Evolutionary conservation across 2,888 invertebrate species (phyloP).

Genomic region (Drosophila pseudotakahashii): DNA sequence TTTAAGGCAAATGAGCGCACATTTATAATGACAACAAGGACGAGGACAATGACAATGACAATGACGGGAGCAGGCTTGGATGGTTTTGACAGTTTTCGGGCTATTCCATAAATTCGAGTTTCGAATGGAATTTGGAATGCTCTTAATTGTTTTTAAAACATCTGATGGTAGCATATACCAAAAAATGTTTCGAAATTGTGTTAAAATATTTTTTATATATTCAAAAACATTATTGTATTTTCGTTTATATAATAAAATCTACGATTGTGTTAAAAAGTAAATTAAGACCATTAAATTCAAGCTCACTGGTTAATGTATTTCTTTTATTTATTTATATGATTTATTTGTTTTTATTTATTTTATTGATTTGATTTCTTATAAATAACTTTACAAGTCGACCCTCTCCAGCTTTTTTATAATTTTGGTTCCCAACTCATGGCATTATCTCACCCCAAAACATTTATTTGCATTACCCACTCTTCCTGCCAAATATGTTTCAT

Average conservation of each 20-base stretch:
- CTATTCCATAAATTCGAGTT: constrained; percentile 28
- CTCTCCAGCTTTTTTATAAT: background rate
- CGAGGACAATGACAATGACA: constrained; percentile 46
- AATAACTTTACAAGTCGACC: constrained; percentile 12
- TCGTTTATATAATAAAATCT: too few species aligned
- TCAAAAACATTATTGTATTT: too few species aligned
- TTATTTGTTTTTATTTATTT: too few species aligned
- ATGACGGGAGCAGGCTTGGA: constrained; percentile 40
- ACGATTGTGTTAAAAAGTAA: too few species aligned
- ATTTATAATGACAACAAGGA: constrained; percentile 75
- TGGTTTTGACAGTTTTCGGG: constrained; percentile 34
- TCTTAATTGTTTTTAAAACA: constrained; percentile 14
- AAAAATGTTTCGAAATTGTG: too few species aligned
- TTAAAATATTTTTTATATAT: too few species aligned
- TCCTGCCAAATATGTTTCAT: constrained; percentile 59
- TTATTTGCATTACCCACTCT: constrained; percentile 66
- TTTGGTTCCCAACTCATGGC: constrained; percentile 5
- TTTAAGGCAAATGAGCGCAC: constrained; percentile 78
- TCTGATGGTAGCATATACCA: too few species aligned
- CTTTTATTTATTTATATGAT: too few species aligned
- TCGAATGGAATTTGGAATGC: constrained; percentile 10
- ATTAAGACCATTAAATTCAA: too few species aligned
- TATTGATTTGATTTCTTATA: too few species aligned
- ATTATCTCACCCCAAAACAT: constrained; percentile 46
- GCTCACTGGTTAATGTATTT: too few species aligned